Conservation (phyloP, 1,140 invertebrate genomes). For the Acromyrmex echinatior region DNA sequence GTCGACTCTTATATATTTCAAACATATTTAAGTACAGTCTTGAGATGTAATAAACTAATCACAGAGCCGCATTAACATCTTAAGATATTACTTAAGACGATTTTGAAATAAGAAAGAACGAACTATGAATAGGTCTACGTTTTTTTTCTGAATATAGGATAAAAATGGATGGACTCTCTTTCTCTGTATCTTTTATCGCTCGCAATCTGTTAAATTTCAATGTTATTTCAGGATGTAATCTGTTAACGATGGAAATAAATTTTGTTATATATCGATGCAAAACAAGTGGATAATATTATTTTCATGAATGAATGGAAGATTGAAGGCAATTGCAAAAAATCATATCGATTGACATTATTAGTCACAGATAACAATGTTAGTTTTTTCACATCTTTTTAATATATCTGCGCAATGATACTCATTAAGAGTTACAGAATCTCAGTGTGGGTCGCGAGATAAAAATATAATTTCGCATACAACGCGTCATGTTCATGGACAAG, state of each 20-base stretch:
- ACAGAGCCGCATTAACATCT: too few species aligned
- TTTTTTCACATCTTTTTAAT: too few species aligned
- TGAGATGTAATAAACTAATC: too few species aligned
- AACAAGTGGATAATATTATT: neutral
- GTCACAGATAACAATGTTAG: too few species aligned
- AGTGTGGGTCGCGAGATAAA: neutral
- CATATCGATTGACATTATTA: slow-evolving; percentile 8
- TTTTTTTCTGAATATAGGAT: neutral
- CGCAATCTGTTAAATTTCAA: neutral
- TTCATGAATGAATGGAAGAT: neutral
- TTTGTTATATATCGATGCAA: neutral
- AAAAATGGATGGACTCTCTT: neutral
- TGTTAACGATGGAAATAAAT: neutral
- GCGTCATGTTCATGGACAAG: neutral
- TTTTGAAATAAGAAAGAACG: too few species aligned
- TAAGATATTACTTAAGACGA: too few species aligned
- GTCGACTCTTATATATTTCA: too few species aligned
- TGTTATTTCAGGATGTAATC: neutral
- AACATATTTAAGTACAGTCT: too few species aligned
- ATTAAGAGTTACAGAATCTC: too few species aligned
- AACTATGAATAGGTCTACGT: too few species aligned
- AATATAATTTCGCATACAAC: neutral
- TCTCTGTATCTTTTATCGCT: neutral
- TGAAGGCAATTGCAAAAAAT: slow-evolving; percentile 2
- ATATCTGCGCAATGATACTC: too few species aligned